Base-by-base conservation (phyloP, 2,113 vertebrate species). In the Pithys albifrons region DNA sequence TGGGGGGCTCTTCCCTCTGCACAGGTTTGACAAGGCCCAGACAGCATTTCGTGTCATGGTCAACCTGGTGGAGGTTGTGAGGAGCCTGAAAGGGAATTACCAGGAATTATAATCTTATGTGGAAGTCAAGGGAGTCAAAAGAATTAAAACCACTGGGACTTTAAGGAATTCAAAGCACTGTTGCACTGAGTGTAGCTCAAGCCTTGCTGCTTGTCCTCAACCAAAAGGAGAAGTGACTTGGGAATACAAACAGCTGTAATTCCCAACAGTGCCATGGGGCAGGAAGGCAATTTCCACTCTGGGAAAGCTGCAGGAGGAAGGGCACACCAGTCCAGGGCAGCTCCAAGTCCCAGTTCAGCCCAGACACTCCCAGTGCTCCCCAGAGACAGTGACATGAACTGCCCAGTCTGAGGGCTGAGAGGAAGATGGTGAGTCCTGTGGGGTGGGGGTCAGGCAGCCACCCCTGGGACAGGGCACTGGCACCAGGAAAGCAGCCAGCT, bases 41-140 rank as follows among this genome's bases (percentile, higher is more conserved):
- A 99, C 99, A 16, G 99, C 99, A 65, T 99, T 99, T 73, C 99
- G 98, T n/a, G 99, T 99, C 99, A 99, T 99, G 14, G 99, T 99
- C 96, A 99, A 94, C 96, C 99, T 98, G 88, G 99, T 99, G 87
- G 99, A 99, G 96, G 99, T 99, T 29, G 99, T 99, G 82, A 99
- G 98, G 96, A 99, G 98, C 98, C 99, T 99, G 87, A 48, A 90
- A 95, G 46, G 93, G 75, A 89, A 46, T 20, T 7, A 83, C 3
- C 75, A 31, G 9, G 10, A 54, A 20, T 94, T 92, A 89, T 4
- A 69, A 64, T 1, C 25, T 80, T 25, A 9, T 4, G 35, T 61
- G 54, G 54, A 37, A 81, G 41, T 37, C 61, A 62, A 61, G 18
- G 31, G 35, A 54, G 58, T 19, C 31, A 46, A 45, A 78, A 55